Base-by-base conservation (phyloP, 2,797 vertebrate genomes). In the Acestrorhynchus altus region DNA sequence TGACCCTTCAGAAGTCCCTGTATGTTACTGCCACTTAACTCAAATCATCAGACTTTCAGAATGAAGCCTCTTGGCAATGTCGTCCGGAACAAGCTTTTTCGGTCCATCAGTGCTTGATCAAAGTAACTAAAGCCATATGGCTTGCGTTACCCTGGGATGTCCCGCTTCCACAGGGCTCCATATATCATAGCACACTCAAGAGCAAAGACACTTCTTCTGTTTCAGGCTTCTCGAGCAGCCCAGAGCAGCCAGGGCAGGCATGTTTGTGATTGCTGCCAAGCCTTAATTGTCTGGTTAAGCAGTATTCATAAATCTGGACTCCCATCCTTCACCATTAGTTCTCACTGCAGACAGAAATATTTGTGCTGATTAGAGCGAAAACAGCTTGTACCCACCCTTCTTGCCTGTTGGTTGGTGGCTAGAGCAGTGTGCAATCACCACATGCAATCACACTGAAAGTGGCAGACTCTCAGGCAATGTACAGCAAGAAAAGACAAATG, bases 261-360 rank as follows among this genome's bases (percentile, higher is more conserved):
- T 87, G 86, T 74, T 35, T 81, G 85, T 90, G 86, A 88, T 89
- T 86, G 86, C 85, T 90, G 61, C 79, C 81, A 83, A 82, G 84
- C 85, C 86, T 88, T 89, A 92, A 91, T 91, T 87, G 87, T 88
- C 82, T 80, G 67, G 75, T 80, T 89, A 84, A 79, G 85, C 87
- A 90, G 76, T 87, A 87, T 85, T 80, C 85, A 91, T 91, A 88
- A 91, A 90, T 92, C 88, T 88, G 69, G 74, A 78, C 83, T 84
- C 81, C 75, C 81, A 77, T 89, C 83, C 75, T 86, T 83, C 84
- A 76, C 71, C 81, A 8, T 39, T 64, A 74, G 81, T 74, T 57
- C 56, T 47, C 35, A 39, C 76, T 72, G 77, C 72, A 76, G 82
- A 57, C 9, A 83, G 54, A 76, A 86, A 81, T 73, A 76, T 73